Evolutionary conservation across 2,888 invertebrate species (phyloP), one percentile per base, ranked within the genome.

Genomic region (Sinodicranocentrus sp.): DNA sequence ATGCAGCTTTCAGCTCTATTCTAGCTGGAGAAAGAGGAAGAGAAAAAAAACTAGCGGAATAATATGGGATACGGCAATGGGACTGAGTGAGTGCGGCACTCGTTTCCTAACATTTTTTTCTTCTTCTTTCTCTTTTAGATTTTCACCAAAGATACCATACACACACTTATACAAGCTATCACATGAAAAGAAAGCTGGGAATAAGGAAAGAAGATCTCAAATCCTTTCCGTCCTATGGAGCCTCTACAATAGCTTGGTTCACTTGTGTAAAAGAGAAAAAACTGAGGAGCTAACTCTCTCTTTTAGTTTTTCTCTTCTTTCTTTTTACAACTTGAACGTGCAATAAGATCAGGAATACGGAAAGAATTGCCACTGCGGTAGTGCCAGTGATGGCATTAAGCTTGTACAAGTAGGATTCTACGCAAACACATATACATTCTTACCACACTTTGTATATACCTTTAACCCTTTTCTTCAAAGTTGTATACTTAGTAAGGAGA

Each of bases 1-100:
- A 77, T 72, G 77, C 65, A 83, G 83, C 83, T 83, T 72, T 83
- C 77, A 77, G 70, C 57, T 65, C 57, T 72, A 26, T 76, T 59
- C 33, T 70, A 17, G 52, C 48, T 10, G 3, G 3, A 3, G 17
- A 28, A 59, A 78, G 48, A 71, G 65, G 33, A 33, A 33, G 33
- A 33, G 33, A 10, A 33, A 77, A 68, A 59, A 68, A 57, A 33
- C 43, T 19, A 26, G 21, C 44, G 76, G 57, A 61, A 73, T 73
- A 73, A 73, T 48, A 76, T 26, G 39, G 48, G 78, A 44, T 78
- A 44, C 43, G 17, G 68, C 68, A 77, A 33, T 33, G 33, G 33
- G 5, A 33, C 33, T 33, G 33, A 33, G 5, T 33, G 33, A 33
- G 80, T 72, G 72, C 80, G 80, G 80, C 61, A 33, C 19, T 80